Conservation (phyloP, 2,797 vertebrate genomes). For the Spea hammondii region DNA sequence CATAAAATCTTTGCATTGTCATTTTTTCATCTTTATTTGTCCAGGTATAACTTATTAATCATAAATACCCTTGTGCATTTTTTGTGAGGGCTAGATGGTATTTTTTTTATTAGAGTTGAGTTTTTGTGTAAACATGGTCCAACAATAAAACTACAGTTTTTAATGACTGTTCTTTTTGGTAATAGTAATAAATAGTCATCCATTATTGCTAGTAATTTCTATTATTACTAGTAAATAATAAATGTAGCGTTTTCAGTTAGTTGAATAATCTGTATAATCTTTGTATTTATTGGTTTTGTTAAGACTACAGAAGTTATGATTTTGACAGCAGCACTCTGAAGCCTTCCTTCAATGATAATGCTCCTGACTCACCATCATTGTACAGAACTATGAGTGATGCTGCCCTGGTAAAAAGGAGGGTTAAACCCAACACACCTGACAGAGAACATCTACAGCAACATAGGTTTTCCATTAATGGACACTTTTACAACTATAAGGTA, state of each 20-base stretch:
- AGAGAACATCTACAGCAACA: slow-evolving; percentile 69
- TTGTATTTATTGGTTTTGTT: slow-evolving; percentile 16
- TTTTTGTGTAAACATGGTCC: too few relatives aligned
- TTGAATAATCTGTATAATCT: neutral
- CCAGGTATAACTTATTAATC: too few relatives aligned
- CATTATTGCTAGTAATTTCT: too few relatives aligned
- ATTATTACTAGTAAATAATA: too few relatives aligned
- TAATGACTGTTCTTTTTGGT: too few relatives aligned
- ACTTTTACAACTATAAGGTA: slow-evolving; percentile 83
- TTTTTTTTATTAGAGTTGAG: too few relatives aligned
- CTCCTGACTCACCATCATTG: slow-evolving; percentile 68
- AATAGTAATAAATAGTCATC: too few relatives aligned
- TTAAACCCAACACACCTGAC: slow-evolving; percentile 59
- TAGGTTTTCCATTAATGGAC: slow-evolving; percentile 89
- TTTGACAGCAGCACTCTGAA: slow-evolving; percentile 73
- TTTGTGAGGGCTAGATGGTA: too few relatives aligned
- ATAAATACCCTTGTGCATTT: too few relatives aligned
- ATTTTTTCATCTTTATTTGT: too few relatives aligned
- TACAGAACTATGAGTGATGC: slow-evolving; percentile 79
- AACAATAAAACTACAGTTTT: too few relatives aligned
- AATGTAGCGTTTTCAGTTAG: neutral
- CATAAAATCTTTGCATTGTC: too few relatives aligned
- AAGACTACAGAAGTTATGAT: slow-evolving; percentile 62
- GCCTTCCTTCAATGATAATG: slow-evolving; percentile 57
- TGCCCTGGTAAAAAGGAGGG: slow-evolving; percentile 72